These are phyloP conservation scores for Chymomyza caudatula DNA, from an alignment of 2,888 invertebrate species.

Conservation along the genomic window DNA sequence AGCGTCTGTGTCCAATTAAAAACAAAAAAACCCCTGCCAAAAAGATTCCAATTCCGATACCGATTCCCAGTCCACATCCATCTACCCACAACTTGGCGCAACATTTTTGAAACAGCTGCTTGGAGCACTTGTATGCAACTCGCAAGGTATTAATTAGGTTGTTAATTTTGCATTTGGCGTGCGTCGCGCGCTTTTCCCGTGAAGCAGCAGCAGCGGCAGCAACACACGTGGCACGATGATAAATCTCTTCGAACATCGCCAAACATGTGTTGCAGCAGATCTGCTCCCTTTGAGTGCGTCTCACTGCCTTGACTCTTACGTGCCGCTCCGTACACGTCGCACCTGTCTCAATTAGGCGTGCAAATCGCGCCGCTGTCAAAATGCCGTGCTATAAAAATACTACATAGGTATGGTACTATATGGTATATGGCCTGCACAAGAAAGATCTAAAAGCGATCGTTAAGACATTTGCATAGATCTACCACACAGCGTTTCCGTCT, in stretches of 20 bases:
- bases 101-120: constrained; percentile 65
- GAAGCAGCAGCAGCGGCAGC: constrained; percentile 43
- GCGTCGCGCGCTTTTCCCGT: constrained; percentile 68
- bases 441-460: constrained; percentile 53
- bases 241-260: constrained; percentile 55
- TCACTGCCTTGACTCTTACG: constrained; percentile 6
- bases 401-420: background rate
- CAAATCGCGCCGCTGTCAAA: constrained; percentile 69
- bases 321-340: constrained; percentile 28
- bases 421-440: constrained; percentile 12
- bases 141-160: constrained; percentile 76
- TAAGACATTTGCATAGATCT: constrained; percentile 19
- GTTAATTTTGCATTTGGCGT: constrained; percentile 76
- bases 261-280: constrained; percentile 58
- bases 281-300: constrained; percentile 35
- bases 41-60: background rate
- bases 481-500: constrained; percentile 4
- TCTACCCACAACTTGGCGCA: constrained; percentile 17
- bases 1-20: constrained; percentile 9
- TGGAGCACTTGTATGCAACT: constrained; percentile 22
- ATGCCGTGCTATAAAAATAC: constrained; percentile 51
- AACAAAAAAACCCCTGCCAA: background rate
- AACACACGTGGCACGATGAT: constrained; percentile 66
- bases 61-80: background rate
- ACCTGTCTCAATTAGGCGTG: constrained; percentile 74